Base-by-base conservation (phyloP, 1,140 invertebrate genomes). In the Choristoneura fumiferana region DNA sequence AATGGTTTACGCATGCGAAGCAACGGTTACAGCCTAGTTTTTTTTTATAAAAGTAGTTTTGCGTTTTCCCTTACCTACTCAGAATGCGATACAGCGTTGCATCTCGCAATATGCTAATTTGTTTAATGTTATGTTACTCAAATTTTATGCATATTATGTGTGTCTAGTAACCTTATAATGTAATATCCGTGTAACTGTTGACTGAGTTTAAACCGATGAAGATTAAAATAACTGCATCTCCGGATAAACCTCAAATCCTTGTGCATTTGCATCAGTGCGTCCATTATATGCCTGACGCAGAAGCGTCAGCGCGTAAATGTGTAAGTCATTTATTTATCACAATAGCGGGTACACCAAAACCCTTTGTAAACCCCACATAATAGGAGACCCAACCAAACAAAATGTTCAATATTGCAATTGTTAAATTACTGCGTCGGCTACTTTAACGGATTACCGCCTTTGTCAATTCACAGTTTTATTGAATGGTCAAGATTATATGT, bases 361-460 rank as follows among this genome's bases (percentile, higher is more conserved):
- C 73, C 78, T 81, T 84, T 87, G 78, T 81, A 43, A 62, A 18
- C 6, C 37, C 66, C 67, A 81, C 22, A 54, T 75, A 82, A 80
- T 70, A 70, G 78, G 69, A 56, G 43, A 63, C 70, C 76, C 54
- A 70, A 54, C 13, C 34, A 34, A 35, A 65, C 57, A 78, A 67
- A 81, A 78, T 81, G 79, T 80, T 80, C 73, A 77, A 57, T 67
- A 17, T 66, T 66, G 71, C 76, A 77, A 81, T 82, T 82, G 75
- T 76, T 64, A 69, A 73, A 77, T 73, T 78, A 71, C 63, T 65
- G 66, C 61, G 76, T 83, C 84, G 84, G 84, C 82, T 85, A 85
- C 82, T 86, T 84, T 86, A 82, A 75, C 74, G 69, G 84, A 85
- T 86, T 84, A 85, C 63, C 56, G 65, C 71, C 63, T 74, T 81